Evolutionary conservation across 2,888 invertebrate species (phyloP), one percentile per base, ranked within the genome.

Genomic region (Megalurothrips usitatus): DNA sequence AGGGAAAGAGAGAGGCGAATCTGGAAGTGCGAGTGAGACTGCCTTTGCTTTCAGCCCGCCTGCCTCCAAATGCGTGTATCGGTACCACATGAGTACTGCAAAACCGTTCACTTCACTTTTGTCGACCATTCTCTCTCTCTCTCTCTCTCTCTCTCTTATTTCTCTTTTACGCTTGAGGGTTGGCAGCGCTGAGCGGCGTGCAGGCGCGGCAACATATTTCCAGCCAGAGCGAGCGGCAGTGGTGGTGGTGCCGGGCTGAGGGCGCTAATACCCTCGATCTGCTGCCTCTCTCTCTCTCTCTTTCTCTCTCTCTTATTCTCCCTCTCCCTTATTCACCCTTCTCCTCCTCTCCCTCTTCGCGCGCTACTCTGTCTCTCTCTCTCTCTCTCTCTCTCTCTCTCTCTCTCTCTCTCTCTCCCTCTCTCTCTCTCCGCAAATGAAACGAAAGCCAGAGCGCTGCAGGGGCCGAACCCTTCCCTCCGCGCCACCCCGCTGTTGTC

Each of bases 361-460:
- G 12, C 52, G 12, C 52, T 52, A 14, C 52, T 52, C 17, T 6
- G 12, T n/a, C 58, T 4, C n/a, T 23, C 19, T 68, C 68, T 23
- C 68, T 63, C 63, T 63, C 63, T 63, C 63, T 63, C 63, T 63
- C 63, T 63, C 63, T 63, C 63, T 63, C 63, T 63, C 63, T 68
- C 23, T 68, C 23, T 11, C 23, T 23, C 58, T 23, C 23, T 68
- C 68, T 26, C 68, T 26, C 68, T 9, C 68, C 9, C 23, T 26
- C 68, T 26, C 23, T 10, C 0, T 4, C 68, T 58, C 58, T 10
- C 58, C 14, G 14, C 58, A 58, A 58, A 58, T 58, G 58, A 58
- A 58, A 58, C 58, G 58, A 58, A 58, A 58, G 58, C 58, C n/a
- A 43, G 34, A 2, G 14, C 14, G 58, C 58, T 58, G n/a, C n/a